These are phyloP conservation scores for Hydrotaea diabolus DNA, from an alignment of 2,888 invertebrate genomes.

Conservation along the genomic window DNA sequence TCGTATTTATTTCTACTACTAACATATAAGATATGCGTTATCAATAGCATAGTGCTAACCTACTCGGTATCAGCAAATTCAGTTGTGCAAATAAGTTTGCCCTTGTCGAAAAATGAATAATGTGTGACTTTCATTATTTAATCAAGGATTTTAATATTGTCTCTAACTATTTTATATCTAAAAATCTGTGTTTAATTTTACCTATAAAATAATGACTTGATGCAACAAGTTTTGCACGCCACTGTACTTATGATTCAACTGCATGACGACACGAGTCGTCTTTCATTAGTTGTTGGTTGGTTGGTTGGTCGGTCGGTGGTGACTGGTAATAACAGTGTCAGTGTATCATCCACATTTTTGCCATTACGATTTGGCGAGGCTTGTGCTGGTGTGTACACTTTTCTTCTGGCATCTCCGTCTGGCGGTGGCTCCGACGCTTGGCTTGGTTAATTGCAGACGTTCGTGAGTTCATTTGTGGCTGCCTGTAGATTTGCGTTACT, in stretches of 20 bases:
- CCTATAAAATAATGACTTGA: too few species aligned
- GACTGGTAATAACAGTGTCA: constrained; percentile 32
- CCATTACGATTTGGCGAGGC: constrained; percentile 11
- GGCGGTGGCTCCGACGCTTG: background rate
- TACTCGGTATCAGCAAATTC: too few species aligned
- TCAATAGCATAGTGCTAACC: too few species aligned
- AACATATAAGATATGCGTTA: background rate
- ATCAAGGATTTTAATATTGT: too few species aligned
- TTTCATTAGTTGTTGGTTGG: constrained; percentile 14
- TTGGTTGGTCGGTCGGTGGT: too few species aligned
- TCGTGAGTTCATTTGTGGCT: background rate
- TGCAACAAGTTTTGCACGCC: background rate
- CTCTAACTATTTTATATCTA: too few species aligned
- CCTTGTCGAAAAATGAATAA: too few species aligned
- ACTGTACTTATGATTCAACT: constrained; percentile 54
- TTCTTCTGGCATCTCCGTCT: background rate
- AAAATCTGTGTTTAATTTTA: too few species aligned
- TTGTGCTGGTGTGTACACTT: too few species aligned
- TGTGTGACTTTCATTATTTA: too few species aligned
- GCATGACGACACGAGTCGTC: constrained; percentile 61
- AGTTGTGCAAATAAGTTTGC: too few species aligned
- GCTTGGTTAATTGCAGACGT: background rate
- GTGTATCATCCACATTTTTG: constrained; percentile 2
- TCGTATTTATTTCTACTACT: background rate
- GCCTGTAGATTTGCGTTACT: background rate